These are phyloP conservation scores for Trilocha varians DNA, from an alignment of 2,888 invertebrate genomes.

Conservation along the genomic window DNA sequence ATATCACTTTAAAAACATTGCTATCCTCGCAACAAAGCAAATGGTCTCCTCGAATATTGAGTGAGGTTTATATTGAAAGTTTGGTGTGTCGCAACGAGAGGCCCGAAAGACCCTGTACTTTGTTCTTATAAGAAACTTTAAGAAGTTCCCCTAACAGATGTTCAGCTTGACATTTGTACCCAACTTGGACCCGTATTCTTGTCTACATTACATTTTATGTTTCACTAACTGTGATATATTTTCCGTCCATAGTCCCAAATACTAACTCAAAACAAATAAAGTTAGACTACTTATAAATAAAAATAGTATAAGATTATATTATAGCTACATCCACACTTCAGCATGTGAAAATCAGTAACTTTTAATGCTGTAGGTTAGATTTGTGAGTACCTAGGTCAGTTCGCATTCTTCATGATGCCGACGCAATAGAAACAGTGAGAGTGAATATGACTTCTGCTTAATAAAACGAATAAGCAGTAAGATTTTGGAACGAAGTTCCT, in stretches of 20 bases:
- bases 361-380: too few relatives aligned
- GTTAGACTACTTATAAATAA: too few relatives aligned
- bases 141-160: constrained; percentile 63
- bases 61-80: constrained; percentile 53
- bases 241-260: constrained; percentile 3
- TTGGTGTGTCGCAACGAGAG: constrained; percentile 22
- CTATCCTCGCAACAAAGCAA: background rate
- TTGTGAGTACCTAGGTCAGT: too few relatives aligned
- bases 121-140: constrained; percentile 54
- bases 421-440: too few relatives aligned
- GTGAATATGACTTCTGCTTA: too few relatives aligned
- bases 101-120: constrained; percentile 56
- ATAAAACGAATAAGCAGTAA: too few relatives aligned
- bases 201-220: constrained; percentile 11
- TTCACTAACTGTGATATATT: constrained; percentile 12
- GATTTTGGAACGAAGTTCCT: too few relatives aligned
- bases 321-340: too few relatives aligned
- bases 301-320: too few relatives aligned
- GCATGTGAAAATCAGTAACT: too few relatives aligned
- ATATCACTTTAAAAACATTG: background rate
- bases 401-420: too few relatives aligned
- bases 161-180: constrained; percentile 54
- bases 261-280: too few relatives aligned
- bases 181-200: constrained; percentile 40
- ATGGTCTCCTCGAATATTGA: constrained; percentile 25